Conservation (phyloP, 2,113 vertebrate genomes). For the Irena cyanogastra region DNA sequence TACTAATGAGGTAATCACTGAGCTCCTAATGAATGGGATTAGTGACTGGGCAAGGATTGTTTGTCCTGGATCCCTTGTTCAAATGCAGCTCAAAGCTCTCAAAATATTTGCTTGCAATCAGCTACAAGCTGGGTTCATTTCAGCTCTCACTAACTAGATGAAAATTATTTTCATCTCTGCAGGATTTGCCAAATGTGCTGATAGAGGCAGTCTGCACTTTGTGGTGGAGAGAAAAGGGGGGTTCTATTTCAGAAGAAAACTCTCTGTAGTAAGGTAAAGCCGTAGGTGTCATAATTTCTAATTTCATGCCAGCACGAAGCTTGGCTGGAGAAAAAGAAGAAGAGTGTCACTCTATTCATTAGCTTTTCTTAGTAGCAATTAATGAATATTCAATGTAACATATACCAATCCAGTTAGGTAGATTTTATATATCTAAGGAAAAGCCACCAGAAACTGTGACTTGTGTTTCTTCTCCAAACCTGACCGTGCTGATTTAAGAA, state of each 20-base stretch:
- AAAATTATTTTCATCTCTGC: neutral
- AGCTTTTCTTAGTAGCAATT: neutral
- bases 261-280: neutral
- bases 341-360: neutral
- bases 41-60: conserved; percentile 5
- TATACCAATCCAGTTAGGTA: neutral
- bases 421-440: neutral
- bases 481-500: neutral
- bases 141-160: neutral
- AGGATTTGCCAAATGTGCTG: neutral
- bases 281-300: neutral
- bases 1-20: conserved; percentile 40
- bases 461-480: neutral
- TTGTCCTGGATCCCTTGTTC: conserved; percentile 25
- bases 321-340: neutral
- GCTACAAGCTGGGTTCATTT: neutral
- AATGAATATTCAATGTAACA: neutral
- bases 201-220: neutral
- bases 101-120: conserved; percentile 39
- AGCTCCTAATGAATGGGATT: conserved; percentile 35
- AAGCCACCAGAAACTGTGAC: neutral
- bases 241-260: neutral
- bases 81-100: neutral
- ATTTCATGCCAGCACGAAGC: neutral
- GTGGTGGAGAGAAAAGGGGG: neutral